Base-by-base conservation (phyloP, 2,888 invertebrate species). In the Helicoverpa assulta region DNA sequence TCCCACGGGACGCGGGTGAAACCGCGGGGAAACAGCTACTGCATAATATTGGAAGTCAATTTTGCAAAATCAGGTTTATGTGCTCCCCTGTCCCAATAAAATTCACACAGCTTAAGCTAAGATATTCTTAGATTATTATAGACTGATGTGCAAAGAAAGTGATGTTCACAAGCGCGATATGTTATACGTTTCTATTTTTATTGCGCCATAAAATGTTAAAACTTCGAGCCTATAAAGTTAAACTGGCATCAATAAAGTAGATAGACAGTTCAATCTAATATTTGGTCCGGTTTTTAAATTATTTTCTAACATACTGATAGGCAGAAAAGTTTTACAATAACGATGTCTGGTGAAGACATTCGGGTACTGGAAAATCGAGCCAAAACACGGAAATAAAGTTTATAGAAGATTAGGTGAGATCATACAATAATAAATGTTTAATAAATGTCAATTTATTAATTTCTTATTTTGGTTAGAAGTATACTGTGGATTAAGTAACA, bases 241-340 rank as follows among this genome's bases (percentile, higher is more conserved):
- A n/a, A 63, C 55, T 59, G 55, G 54, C 43, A 40, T 65, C 52
- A 40, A 68, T 79, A 79, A 64, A 74, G 33, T 60, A 51, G 56
- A 33, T 18, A 50, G 76, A 61, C 64, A 76, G 59, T 21, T 50
- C 43, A 70, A 76, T 76, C 55, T 53, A 52, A 80, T 66, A 63
- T 76, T 70, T 51, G 8, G 29, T n/a, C 59, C 12, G 51, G 7
- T 33, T 58, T 67, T 68, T 47, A 67, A 76, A 80, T 69, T 65
- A 62, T 58, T 66, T 67, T 43, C 43, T 26, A 62, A 64, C 54
- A 63, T 47, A 66, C 61, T 73, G 33, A 55, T 52, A 70, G 66
- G 68, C 62, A 53, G 58, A 69, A 80, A 80, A 83, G 64, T 80
- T 80, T 67, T 53, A 73, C 70, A 83, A 80, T 82, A 80, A 65